A percentile compares a stretch with the other conserved stretches of the same genome.
Conservation (phyloP, 2,888 invertebrate species). For the Ptychoptera albimana region DNA sequence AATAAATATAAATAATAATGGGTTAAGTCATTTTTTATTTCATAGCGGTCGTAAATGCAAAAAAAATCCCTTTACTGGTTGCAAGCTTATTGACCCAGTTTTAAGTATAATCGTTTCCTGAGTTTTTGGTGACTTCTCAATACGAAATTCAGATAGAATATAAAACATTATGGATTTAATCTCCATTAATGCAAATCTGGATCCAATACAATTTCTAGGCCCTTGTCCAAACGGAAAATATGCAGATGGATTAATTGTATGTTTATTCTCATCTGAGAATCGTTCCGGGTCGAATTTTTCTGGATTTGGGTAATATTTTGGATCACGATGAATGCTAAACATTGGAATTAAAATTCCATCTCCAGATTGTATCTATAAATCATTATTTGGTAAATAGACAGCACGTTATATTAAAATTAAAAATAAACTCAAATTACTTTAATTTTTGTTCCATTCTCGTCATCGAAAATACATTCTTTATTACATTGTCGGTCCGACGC, state of each 20-base stretch:
- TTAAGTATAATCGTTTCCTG: neutral
- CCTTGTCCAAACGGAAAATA: conserved; percentile 34
- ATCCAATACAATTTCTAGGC: conserved; percentile 16
- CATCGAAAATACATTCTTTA: conserved; percentile 31
- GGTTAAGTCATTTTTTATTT: no score
- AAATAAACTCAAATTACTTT: conserved; percentile 9
- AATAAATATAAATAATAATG: no score
- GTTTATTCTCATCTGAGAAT: conserved; percentile 33
- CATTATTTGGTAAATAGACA: no score
- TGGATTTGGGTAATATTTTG: conserved; percentile 30
- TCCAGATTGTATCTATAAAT: neutral
- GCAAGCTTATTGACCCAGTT: neutral
- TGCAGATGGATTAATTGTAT: conserved; percentile 21
- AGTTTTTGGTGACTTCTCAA: neutral
- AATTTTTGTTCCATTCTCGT: conserved; percentile 16
- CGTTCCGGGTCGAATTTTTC: conserved; percentile 33
- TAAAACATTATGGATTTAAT: neutral
- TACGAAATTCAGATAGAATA: neutral
- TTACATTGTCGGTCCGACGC: conserved; percentile 34
- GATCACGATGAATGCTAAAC: conserved; percentile 27
- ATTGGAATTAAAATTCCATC: conserved; percentile 18
- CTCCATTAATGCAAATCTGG: conserved; percentile 4
- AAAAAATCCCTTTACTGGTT: neutral
- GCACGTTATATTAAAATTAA: no score
- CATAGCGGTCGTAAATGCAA: no score